Evolutionary conservation across 2,888 invertebrate species (phyloP).

Genomic region (Yponomeuta plumbellus): DNA sequence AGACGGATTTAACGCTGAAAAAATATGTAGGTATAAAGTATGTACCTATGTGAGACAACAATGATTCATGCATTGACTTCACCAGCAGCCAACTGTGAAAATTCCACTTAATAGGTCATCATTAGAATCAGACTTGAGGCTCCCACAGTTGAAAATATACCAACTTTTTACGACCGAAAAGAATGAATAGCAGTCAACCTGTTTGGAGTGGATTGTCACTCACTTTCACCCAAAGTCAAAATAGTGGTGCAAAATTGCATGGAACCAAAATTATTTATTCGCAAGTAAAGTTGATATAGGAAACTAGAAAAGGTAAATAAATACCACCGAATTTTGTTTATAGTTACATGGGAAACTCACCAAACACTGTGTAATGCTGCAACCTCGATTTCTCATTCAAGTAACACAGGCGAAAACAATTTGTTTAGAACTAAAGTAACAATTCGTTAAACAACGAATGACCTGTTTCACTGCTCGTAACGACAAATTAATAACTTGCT

Average conservation of each 20-base stretch:
- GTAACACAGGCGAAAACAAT: background rate
- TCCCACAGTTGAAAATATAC: background rate
- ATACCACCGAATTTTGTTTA: background rate
- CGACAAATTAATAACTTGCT: background rate
- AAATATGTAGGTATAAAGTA: no score
- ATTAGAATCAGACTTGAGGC: background rate
- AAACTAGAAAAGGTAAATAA: no score
- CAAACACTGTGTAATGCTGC: background rate
- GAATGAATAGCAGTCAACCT: background rate
- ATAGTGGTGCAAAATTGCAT: background rate
- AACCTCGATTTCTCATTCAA: background rate
- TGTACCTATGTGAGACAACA: no score
- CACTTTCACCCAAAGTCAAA: constrained; percentile 1
- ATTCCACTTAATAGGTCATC: no score
- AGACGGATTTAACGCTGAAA: no score
- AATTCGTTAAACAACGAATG: background rate
- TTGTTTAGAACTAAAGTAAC: background rate
- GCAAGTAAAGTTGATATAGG: no score
- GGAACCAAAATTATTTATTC: background rate
- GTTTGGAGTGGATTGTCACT: background rate
- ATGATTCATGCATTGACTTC: no score
- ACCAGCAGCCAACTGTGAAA: no score
- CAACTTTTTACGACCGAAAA: background rate
- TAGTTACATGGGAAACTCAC: background rate
- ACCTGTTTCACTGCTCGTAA: background rate